Conservation (phyloP, 2,113 vertebrate species). For the Coptodon bakossiorum region DNA sequence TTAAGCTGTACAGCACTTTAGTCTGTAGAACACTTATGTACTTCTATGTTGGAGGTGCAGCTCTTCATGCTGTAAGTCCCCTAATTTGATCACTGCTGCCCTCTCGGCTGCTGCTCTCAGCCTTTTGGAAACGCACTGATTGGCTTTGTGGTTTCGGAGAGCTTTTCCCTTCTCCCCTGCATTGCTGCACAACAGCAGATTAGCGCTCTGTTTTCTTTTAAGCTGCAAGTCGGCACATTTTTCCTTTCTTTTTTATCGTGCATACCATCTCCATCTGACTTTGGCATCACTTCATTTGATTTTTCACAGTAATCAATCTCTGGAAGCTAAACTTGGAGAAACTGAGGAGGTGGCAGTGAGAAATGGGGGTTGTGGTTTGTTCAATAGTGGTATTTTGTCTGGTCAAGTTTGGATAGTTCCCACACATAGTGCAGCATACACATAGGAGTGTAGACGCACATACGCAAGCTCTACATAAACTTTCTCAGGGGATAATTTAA, state of each 20-base stretch:
- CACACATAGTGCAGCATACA: slow-evolving; percentile 20
- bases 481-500: slow-evolving; percentile 62
- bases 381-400: slow-evolving; percentile 35
- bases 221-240: neutral
- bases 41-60: neutral
- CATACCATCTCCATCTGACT: neutral
- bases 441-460: neutral
- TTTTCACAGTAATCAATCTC: slow-evolving; percentile 17
- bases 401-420: slow-evolving; percentile 28
- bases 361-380: neutral
- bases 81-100: neutral
- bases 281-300: neutral
- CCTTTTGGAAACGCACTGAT: neutral
- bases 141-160: slow-evolving; percentile 7
- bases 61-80: neutral
- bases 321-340: slow-evolving; percentile 10
- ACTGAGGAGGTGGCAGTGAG: neutral
- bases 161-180: neutral
- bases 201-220: neutral
- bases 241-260: neutral
- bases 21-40: neutral
- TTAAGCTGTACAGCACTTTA: neutral
- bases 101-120: neutral
- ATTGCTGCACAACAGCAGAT: neutral
- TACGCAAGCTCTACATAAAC: slow-evolving; percentile 21